Evolutionary conservation across 2,113 vertebrate species (phyloP).

Genomic region (Pygoscelis antarcticus): DNA sequence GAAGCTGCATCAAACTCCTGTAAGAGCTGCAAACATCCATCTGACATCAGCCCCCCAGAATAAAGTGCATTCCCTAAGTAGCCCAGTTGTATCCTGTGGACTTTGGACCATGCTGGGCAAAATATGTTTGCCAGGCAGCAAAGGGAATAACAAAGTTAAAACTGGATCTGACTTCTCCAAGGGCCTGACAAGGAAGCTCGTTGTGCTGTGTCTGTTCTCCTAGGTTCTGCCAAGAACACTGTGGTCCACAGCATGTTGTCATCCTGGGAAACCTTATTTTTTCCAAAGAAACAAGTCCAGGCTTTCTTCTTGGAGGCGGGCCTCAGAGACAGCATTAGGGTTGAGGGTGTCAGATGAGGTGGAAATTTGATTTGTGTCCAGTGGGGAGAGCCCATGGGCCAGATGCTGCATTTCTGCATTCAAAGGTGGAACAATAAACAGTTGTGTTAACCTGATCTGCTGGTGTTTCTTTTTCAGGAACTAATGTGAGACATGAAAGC

Average conservation of each 20-base stretch:
- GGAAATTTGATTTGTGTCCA: neutral
- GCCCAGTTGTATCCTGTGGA: neutral
- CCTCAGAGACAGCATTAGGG: neutral
- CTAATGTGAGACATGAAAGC: neutral
- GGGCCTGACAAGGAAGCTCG: constrained; percentile 33
- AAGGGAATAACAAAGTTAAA: constrained; percentile 20
- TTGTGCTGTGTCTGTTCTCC: neutral
- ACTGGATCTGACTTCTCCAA: neutral
- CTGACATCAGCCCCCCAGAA: neutral
- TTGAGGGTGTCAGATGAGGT: neutral
- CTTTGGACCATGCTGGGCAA: neutral
- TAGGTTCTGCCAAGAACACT: constrained; percentile 16
- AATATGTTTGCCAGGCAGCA: neutral
- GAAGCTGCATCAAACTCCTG: neutral
- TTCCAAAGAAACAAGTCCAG: neutral
- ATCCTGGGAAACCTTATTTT: neutral
- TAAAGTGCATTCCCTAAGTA: neutral
- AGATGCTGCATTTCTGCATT: neutral
- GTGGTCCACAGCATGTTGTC: neutral
- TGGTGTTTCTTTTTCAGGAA: constrained; percentile 29
- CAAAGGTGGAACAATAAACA: neutral
- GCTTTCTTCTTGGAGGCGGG: neutral
- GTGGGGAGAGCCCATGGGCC: neutral
- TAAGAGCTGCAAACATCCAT: neutral
- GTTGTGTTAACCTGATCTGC: neutral